Conservation (phyloP, 2,888 invertebrate genomes). For the Mantis religiosa region DNA sequence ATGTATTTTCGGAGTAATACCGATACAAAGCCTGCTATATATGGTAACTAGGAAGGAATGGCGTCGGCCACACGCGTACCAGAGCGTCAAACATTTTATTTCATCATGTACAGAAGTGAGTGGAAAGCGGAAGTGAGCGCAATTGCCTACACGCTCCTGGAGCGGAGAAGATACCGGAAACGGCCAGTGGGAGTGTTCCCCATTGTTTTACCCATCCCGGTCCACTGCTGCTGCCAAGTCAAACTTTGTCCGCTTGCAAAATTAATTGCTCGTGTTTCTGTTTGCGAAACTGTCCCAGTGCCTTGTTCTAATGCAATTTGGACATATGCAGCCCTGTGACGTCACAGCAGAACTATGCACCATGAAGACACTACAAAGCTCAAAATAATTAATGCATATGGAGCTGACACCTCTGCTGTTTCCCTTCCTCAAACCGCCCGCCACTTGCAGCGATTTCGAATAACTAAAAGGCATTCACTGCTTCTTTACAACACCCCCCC, state of each 20-base stretch:
- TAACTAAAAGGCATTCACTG: no score
- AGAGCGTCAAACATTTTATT: background rate
- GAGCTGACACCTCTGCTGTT: background rate
- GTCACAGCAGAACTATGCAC: background rate
- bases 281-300: background rate
- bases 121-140: background rate
- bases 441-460: background rate
- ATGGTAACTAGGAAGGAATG: no score
- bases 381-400: background rate
- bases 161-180: background rate
- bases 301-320: no score
- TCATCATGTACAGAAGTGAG: background rate
- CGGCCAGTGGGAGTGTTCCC: background rate
- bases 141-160: background rate
- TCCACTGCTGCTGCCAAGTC: background rate
- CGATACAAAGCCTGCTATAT: no score
- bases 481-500: no score
- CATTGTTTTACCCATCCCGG: background rate
- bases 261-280: conserved; percentile 6
- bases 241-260: conserved; percentile 10
- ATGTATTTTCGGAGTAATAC: no score
- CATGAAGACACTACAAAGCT: background rate
- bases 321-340: background rate
- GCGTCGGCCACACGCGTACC: background rate
- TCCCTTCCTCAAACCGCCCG: background rate